These are phyloP conservation scores for Columba livia DNA, from an alignment of 2,113 vertebrate species.

Conservation along the genomic window DNA sequence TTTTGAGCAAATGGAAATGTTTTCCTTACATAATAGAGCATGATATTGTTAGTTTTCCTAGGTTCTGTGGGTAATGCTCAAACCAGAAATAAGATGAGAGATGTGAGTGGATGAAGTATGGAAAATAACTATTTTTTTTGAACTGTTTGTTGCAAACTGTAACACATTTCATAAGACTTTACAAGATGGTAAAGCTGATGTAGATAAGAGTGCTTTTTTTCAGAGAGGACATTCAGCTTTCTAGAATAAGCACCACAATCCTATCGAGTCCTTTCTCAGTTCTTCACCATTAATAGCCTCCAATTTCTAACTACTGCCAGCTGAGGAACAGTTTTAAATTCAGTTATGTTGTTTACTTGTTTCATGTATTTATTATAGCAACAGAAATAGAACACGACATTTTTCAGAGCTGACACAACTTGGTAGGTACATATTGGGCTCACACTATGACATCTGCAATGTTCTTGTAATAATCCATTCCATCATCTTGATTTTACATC, in stretches of 20 bases:
- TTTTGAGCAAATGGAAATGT: background rate
- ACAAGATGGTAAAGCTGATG: background rate
- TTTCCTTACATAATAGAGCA: background rate
- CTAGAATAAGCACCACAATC: background rate
- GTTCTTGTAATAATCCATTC: background rate
- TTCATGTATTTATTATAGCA: background rate
- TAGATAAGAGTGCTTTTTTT: background rate
- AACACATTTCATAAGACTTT: background rate
- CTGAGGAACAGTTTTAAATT: background rate
- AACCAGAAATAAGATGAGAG: background rate
- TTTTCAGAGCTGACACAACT: background rate
- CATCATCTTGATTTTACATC: background rate
- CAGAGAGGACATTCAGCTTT: background rate
- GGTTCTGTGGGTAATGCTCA: background rate
- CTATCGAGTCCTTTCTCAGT: background rate
- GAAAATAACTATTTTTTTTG: background rate
- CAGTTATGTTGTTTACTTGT: background rate
- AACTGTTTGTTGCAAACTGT: background rate
- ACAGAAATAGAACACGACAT: background rate
- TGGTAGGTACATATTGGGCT: background rate
- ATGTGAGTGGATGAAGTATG: background rate
- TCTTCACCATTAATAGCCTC: background rate
- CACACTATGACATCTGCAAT: background rate
- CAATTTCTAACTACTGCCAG: background rate
- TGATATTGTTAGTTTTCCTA: background rate